Base-by-base conservation (phyloP, 2,797 vertebrate species). In the Darevskia nairensis region DNA sequence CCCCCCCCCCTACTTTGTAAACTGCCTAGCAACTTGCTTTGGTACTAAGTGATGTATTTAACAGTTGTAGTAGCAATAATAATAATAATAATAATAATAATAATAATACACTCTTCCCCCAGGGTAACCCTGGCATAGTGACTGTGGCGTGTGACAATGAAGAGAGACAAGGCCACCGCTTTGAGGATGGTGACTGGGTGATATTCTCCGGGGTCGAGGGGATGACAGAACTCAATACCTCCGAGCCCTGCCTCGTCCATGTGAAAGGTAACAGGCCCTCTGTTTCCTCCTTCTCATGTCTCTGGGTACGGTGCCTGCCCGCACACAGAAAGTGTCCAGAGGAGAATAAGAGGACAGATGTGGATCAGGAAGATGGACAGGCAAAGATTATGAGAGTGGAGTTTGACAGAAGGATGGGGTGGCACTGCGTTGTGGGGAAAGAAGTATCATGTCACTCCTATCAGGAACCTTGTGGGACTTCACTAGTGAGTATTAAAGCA, bases 161-260 rank as follows among this genome's bases (percentile, higher is more conserved):
- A 25, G 55, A 90, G 25, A 87, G 50, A 2, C 94, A 59, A 0
- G 41, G 83, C 29, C 72, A 46, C 2, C 0, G 0, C 4, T 97
- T 99, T 91, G 0, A 0, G 0, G 82, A 97, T 0, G 97, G 92
- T 25, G 95, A 94, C 59, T 93, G 91, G 82, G 98, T 98, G 82
- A 94, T 64, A 0, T 98, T 99, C 95, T 98, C 97, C 2, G 97
- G 96, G 0, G 94, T 99, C 39, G 95, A 97, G 89, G 98, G 98
- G 89, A 99, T 99, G 98, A 96, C 94, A 0, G 98, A 98, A 92
- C 97, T 99, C 93, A 99, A 99, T 1, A 50, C 5, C 80, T 91
- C 7, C 11, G 27, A 61, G 1, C 97, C 98, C 0, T 0, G 96
- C 76, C 68, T 96, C 0, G 96, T 99, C 90, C 94, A 1, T 19